Percentiles rank a stretch among this genome's conserved stretches.
phyloP scores from a whole-genome alignment of 1,140 invertebrate genomes.

The Microplitis mediator region DNA sequence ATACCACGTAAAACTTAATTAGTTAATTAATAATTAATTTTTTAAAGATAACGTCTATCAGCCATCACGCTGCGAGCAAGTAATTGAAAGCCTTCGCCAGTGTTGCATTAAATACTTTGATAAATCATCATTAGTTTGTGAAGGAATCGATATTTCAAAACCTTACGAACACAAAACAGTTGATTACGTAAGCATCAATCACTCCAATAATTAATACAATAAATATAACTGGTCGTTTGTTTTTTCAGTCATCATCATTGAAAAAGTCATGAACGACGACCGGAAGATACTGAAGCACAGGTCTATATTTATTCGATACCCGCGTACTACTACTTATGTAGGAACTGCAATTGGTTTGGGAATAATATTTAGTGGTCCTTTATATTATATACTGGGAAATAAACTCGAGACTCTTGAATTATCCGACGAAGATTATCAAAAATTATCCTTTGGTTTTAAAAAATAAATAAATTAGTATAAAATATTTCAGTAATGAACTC shows the following conservation, averaged over 20 bases:
- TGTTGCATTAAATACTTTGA: conserved; percentile 70
- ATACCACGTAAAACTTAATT: conserved; percentile 2
- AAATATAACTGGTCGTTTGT: not conserved
- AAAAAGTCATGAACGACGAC: conserved; percentile 27
- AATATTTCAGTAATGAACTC: conserved; percentile 71
- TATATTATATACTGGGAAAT: conserved; percentile 69
- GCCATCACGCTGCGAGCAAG: conserved; percentile 66
- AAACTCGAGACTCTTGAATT: conserved; percentile 35
- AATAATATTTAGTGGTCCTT: conserved; percentile 70
- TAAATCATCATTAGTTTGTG: conserved; percentile 69
- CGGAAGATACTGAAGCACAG: conserved; percentile 39
- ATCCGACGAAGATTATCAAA: conserved; percentile 21
- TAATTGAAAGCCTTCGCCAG: conserved; percentile 69
- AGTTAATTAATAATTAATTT: conserved; percentile 26
- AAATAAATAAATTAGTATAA: conserved; percentile 34
- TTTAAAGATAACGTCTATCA: conserved; percentile 72
- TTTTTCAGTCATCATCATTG: conserved; percentile 28
- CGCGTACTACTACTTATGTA: conserved; percentile 55
- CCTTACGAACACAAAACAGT: conserved; percentile 58
- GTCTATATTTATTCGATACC: conserved; percentile 62
- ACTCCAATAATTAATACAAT: not conserved
- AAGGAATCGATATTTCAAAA: conserved; percentile 67
- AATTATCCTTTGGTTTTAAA: conserved; percentile 14
- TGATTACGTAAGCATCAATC: conserved; percentile 51
- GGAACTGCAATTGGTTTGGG: conserved; percentile 57